A percentile compares a stretch with the other conserved stretches of the same genome.
Conservation (phyloP, 2,888 invertebrate genomes). For the Acanthosepion pharaonis region DNA sequence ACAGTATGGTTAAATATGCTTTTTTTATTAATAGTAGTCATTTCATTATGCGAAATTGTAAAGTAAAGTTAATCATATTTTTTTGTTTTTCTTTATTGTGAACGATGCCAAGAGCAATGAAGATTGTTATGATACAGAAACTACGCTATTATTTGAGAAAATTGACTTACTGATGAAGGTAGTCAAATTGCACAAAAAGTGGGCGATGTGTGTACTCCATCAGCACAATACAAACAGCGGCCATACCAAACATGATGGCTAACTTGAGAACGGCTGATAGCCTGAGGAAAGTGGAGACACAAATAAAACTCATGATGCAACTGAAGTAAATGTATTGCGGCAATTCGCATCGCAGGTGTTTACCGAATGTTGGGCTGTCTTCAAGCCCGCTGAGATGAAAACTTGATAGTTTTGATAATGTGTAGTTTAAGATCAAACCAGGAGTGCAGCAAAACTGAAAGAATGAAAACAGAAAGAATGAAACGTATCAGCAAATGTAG, state of each 20-base stretch:
- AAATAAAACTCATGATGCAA: conserved; percentile 87
- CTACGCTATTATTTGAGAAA: too few species aligned
- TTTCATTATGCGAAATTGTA: too few species aligned
- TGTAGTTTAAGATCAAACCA: conserved; percentile 63
- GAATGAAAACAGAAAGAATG: neutral
- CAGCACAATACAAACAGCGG: conserved; percentile 86
- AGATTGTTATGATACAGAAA: too few species aligned
- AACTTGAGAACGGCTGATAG: conserved; percentile 89
- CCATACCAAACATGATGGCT: conserved; percentile 81
- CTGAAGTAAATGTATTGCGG: conserved; percentile 91
- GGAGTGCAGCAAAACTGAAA: conserved; percentile 71
- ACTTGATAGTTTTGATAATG: conserved; percentile 53
- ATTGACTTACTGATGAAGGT: conserved; percentile 58
- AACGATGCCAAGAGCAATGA: too few species aligned
- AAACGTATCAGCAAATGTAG: neutral
- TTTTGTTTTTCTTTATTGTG: too few species aligned
- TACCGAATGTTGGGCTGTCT: conserved; percentile 55
- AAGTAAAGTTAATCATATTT: too few species aligned
- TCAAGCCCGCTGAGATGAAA: conserved; percentile 53
- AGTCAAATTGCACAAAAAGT: conserved; percentile 87
- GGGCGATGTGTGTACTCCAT: conserved; percentile 87
- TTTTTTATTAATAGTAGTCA: too few species aligned
- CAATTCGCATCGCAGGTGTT: conserved; percentile 81
- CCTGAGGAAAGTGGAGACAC: conserved; percentile 88
- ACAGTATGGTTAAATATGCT: too few species aligned